Percentiles rank a stretch among this genome's conserved stretches.
phyloP scores from a whole-genome alignment of 2,797 vertebrate species.

The Epinephelus coioides region DNA sequence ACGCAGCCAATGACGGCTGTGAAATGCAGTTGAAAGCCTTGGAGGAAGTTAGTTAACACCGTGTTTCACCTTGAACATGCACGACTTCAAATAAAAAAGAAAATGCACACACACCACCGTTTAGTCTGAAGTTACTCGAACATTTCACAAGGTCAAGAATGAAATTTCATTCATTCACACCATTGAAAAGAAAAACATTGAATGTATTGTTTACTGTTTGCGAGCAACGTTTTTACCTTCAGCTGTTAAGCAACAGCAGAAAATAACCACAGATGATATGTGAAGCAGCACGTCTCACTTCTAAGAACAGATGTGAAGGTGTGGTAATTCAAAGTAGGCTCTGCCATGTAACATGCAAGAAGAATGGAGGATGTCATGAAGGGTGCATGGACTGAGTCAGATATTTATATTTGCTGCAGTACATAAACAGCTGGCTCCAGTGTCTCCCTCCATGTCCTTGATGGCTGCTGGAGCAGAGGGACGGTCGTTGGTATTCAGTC shows the following conservation, averaged over 20 bases:
- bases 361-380: constrained; percentile 5
- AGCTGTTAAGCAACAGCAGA: not conserved
- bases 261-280: not conserved
- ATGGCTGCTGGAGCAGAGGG: constrained; percentile 23
- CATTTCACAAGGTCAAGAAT: too few species aligned
- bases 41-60: too few species aligned
- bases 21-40: too few species aligned
- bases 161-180: too few species aligned
- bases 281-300: not conserved
- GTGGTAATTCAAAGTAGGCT: not conserved
- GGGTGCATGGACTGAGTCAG: not conserved
- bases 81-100: too few species aligned
- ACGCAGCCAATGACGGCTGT: too few species aligned
- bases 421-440: constrained; percentile 33
- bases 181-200: too few species aligned
- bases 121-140: too few species aligned
- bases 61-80: too few species aligned
- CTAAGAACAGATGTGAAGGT: constrained; percentile 8
- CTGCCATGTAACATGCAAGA: constrained; percentile 6
- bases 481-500: constrained; percentile 51
- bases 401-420: constrained; percentile 27
- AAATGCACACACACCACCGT: too few species aligned
- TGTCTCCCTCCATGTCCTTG: constrained; percentile 20
- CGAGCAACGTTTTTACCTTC: too few species aligned
- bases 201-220: too few species aligned